A percentile compares a stretch with the other conserved stretches of the same genome.
phyloP scores from a whole-genome alignment of 2,797 vertebrate species.

The Macrochelys suwanniensis region DNA sequence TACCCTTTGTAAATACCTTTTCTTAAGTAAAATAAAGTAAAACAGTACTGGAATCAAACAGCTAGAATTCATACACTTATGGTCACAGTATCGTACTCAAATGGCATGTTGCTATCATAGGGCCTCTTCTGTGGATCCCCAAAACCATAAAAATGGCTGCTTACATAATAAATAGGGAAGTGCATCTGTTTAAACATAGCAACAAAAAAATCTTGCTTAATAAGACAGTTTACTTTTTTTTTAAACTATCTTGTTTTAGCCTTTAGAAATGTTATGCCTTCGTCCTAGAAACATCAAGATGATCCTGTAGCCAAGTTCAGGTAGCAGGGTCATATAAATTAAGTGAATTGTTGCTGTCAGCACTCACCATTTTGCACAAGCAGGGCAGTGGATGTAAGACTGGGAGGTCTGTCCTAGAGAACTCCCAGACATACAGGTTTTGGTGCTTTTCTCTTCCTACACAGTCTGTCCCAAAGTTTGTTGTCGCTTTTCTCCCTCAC shows the following conservation, averaged over 20 bases:
- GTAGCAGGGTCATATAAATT: fast-evolving
- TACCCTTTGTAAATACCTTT: not conserved
- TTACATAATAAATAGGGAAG: not conserved
- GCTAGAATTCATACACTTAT: fast-evolving
- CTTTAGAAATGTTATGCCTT: not conserved
- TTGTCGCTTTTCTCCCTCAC: not conserved
- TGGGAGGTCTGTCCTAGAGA: fast-evolving
- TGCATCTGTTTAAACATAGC: not conserved
- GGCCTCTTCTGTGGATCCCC: fast-evolving
- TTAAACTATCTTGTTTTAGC: not conserved
- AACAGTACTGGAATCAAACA: not conserved
- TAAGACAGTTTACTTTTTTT: not conserved
- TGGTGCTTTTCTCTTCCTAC: not conserved
- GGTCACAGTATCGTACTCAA: not conserved
- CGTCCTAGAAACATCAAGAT: not conserved
- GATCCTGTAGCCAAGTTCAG: not conserved
- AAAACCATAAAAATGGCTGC: not conserved
- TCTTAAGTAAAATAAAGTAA: not conserved
- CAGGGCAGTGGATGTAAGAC: fast-evolving
- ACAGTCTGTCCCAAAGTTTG: fast-evolving
- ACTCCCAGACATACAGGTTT: not conserved
- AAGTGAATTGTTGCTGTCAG: fast-evolving
- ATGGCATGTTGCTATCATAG: not conserved
- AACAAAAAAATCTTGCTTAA: not conserved
- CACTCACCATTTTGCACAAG: fast-evolving